Conservation (phyloP, 2,797 vertebrate genomes). For the Peromyscus nudipes region DNA sequence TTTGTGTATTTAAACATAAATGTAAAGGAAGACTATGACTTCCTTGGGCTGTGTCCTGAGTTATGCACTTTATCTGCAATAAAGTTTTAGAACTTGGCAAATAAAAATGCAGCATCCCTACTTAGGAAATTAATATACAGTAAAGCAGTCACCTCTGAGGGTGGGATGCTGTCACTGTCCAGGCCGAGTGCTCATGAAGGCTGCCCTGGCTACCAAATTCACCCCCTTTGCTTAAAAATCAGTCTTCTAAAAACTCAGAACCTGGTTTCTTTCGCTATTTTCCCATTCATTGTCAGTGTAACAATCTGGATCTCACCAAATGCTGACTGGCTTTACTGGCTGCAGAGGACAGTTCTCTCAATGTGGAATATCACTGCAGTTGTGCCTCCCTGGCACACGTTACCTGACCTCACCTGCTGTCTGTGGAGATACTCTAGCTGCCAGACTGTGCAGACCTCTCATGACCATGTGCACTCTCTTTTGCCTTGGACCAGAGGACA, state of each 20-base stretch:
- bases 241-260: not conserved
- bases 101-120: not conserved
- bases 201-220: not conserved
- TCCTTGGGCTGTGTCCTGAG: slow-evolving; percentile 8
- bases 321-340: not conserved
- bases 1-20: slow-evolving; percentile 29
- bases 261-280: not conserved
- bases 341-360: not conserved
- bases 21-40: not conserved
- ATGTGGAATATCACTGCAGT: not conserved
- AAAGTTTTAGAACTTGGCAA: not conserved
- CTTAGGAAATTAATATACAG: not conserved
- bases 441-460: not conserved
- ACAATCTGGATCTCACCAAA: not conserved
- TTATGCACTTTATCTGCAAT: not conserved
- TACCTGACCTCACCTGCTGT: not conserved
- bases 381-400: not conserved
- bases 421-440: not conserved
- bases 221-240: no score
- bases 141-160: not conserved
- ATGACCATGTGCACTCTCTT: not conserved
- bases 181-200: not conserved
- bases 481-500: not conserved
- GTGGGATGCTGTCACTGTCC: no score
- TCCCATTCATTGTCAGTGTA: not conserved